A percentile compares a stretch with the other conserved stretches of the same genome.
These are phyloP conservation scores for Rotaria macrura DNA, from an alignment of 2,888 invertebrate species.

Conservation along the genomic window DNA sequence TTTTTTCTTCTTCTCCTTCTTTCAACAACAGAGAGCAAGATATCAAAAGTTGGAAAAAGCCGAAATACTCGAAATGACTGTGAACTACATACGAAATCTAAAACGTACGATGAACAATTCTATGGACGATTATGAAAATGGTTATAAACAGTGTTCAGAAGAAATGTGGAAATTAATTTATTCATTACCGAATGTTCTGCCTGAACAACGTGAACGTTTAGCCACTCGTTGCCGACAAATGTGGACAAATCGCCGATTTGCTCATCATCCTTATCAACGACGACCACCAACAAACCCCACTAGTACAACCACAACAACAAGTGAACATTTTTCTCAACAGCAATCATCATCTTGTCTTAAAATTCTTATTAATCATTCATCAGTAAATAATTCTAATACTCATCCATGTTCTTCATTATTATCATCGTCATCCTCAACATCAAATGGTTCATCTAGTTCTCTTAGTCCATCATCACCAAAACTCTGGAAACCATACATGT, in stretches of 20 bases:
- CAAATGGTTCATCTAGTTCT: background rate
- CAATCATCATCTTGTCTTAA: background rate
- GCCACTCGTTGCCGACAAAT: constrained; percentile 12
- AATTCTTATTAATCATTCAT: background rate
- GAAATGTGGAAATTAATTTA: constrained; percentile 13
- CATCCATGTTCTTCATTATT: background rate
- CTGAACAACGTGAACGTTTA: constrained; percentile 14
- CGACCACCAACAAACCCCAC: background rate
- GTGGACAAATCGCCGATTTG: background rate
- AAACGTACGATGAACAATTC: background rate
- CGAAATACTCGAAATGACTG: constrained; percentile 34
- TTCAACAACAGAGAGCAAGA: constrained; percentile 4
- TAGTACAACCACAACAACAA: no score
- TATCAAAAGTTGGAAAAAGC: constrained; percentile 34
- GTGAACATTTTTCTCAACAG: background rate
- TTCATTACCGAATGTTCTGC: background rate
- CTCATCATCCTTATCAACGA: constrained; percentile 2
- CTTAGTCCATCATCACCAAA: constrained; percentile 1
- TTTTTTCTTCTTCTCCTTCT: no score
- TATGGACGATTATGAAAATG: background rate
- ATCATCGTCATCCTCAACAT: background rate
- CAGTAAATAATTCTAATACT: background rate
- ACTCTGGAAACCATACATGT: constrained; percentile 3
- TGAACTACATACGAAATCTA: constrained; percentile 26
- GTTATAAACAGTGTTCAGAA: background rate